Percentiles rank a stretch among this genome's conserved stretches.
These are phyloP conservation scores for Hirtodrosophila alboralis DNA, from an alignment of 2,888 invertebrate genomes.

Conservation along the genomic window DNA sequence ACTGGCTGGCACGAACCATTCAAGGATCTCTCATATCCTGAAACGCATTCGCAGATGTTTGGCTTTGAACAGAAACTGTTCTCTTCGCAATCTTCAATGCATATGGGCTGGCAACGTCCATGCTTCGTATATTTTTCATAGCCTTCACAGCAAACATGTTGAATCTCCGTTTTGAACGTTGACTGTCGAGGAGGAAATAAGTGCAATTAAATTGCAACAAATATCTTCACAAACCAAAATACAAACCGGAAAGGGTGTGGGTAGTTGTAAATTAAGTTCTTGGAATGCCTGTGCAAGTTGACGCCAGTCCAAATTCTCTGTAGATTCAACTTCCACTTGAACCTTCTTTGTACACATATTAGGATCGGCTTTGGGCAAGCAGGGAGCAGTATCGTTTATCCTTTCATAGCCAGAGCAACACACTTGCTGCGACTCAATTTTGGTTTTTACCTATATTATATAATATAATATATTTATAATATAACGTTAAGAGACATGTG, in stretches of 20 bases:
- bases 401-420: slow-evolving; percentile 4
- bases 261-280: slow-evolving; percentile 2
- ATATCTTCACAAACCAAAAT: not conserved
- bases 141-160: slow-evolving; percentile 33
- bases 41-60: slow-evolving; percentile 44
- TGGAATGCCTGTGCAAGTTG: slow-evolving; percentile 1
- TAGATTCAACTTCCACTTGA: not conserved
- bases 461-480: too few relatives aligned
- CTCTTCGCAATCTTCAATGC: slow-evolving; percentile 13
- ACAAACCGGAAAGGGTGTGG: slow-evolving; percentile 1
- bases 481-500: too few relatives aligned
- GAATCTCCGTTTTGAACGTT: not conserved
- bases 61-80: slow-evolving; percentile 14
- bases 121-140: slow-evolving; percentile 11
- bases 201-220: too few relatives aligned
- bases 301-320: not conserved
- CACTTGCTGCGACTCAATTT: not conserved
- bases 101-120: slow-evolving; percentile 47
- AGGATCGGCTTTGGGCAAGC: slow-evolving; percentile 1
- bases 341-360: slow-evolving; percentile 1
- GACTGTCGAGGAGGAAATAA: slow-evolving; percentile 4
- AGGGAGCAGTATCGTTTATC: not conserved
- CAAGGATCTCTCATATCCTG: not conserved
- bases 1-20: slow-evolving; percentile 1
- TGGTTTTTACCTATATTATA: too few relatives aligned